Conservation (phyloP, 2,113 vertebrate species). For the Oostethus manadensis region DNA sequence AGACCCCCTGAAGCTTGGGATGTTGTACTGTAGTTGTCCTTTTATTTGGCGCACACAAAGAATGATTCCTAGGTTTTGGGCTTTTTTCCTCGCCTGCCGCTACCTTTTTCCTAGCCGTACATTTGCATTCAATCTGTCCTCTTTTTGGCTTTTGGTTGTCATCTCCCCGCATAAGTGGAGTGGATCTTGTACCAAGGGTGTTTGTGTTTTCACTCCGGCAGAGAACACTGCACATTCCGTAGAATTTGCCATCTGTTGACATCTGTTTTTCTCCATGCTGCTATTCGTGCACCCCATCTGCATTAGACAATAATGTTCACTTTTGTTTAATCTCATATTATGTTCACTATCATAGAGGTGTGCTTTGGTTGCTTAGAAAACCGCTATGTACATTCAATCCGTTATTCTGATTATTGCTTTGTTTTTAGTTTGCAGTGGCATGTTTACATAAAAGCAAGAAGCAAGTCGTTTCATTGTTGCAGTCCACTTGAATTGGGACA, state of each 20-base stretch:
- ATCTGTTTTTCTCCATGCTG: constrained; percentile 15
- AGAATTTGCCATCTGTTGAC: constrained; percentile 11
- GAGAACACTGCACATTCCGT: constrained; percentile 13
- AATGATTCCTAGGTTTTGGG: background rate
- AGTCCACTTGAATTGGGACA: too few relatives aligned
- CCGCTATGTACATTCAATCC: too few relatives aligned
- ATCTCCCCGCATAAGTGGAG: constrained; percentile 48
- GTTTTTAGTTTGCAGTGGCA: too few relatives aligned
- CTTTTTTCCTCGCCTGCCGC: background rate
- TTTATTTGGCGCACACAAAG: background rate
- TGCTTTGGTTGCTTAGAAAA: too few relatives aligned
- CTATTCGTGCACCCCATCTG: background rate
- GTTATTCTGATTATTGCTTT: too few relatives aligned
- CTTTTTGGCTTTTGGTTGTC: constrained; percentile 61
- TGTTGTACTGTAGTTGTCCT: background rate
- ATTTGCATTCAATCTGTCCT: constrained; percentile 67
- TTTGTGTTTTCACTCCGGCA: constrained; percentile 37
- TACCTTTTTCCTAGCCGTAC: constrained; percentile 28
- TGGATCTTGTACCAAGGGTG: constrained; percentile 60
- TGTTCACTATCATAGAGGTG: too few relatives aligned
- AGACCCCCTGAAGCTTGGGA: background rate
- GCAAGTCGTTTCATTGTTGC: too few relatives aligned
- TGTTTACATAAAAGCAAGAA: too few relatives aligned
- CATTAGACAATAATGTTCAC: background rate
- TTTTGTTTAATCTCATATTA: too few relatives aligned